Conservation (phyloP, 2,888 invertebrate species). For the Lymantria dispar region DNA sequence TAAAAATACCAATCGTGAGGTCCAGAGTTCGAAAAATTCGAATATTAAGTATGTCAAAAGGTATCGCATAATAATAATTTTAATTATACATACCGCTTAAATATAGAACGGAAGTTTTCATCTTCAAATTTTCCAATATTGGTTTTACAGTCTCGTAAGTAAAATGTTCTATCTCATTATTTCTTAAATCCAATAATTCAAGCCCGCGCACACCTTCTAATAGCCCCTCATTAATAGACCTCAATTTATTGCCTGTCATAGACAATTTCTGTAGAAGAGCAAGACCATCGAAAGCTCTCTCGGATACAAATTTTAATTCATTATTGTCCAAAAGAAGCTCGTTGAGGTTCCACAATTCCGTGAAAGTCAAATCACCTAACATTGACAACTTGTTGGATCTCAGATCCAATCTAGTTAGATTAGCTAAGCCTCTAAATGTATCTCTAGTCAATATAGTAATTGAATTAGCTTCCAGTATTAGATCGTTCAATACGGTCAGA, state of each 20-base stretch:
- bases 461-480: slow-evolving; percentile 90
- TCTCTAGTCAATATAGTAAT: slow-evolving; percentile 89
- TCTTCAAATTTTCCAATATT: slow-evolving; percentile 88
- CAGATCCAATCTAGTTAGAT: slow-evolving; percentile 88
- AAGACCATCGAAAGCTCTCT: slow-evolving; percentile 89
- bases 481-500: slow-evolving; percentile 86
- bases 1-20: not conserved
- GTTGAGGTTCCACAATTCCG: slow-evolving; percentile 88
- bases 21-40: not conserved
- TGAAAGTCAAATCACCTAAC: slow-evolving; percentile 90
- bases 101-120: slow-evolving; percentile 71
- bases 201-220: slow-evolving; percentile 88
- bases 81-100: slow-evolving; percentile 62
- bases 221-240: slow-evolving; percentile 87
- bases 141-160: slow-evolving; percentile 89
- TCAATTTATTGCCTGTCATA: slow-evolving; percentile 89
- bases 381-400: slow-evolving; percentile 89
- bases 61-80: slow-evolving; percentile 2
- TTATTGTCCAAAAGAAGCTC: slow-evolving; percentile 88
- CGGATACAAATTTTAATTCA: slow-evolving; percentile 87
- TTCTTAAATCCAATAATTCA: slow-evolving; percentile 89
- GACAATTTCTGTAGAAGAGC: slow-evolving; percentile 87
- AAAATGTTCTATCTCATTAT: slow-evolving; percentile 89
- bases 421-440: slow-evolving; percentile 88
- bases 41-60: not conserved